phyloP scores from a whole-genome alignment of 2,888 invertebrate genomes.

The Tryphoninae sp. region DNA sequence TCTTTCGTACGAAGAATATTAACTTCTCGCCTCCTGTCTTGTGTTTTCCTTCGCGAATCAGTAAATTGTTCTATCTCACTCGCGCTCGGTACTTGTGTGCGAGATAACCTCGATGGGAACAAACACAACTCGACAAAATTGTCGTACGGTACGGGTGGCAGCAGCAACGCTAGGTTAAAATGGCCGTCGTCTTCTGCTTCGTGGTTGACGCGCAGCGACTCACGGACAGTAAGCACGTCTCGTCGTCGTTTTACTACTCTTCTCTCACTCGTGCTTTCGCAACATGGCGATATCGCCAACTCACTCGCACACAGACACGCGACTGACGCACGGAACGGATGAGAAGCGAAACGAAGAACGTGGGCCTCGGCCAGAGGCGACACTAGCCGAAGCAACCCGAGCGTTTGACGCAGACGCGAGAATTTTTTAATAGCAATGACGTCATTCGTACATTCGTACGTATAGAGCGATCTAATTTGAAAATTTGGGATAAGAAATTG shows the following conservation, averaged over 20 bases:
- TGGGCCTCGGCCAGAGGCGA: not conserved
- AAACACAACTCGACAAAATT: not conserved
- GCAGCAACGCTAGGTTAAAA: not conserved
- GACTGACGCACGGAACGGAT: not conserved
- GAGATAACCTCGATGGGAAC: not conserved
- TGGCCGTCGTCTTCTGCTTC: slow-evolving; percentile 8
- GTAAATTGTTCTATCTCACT: not conserved
- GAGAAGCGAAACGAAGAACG: not conserved
- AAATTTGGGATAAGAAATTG: not conserved
- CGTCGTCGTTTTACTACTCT: not conserved
- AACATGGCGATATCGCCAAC: not conserved
- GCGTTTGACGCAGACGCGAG: not conserved
- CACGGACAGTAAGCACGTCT: not conserved
- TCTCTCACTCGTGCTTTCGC: not conserved
- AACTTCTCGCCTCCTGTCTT: not conserved
- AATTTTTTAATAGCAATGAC: not conserved
- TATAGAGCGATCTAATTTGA: not conserved
- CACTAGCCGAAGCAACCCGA: not conserved
- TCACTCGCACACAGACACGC: not conserved
- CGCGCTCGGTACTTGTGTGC: not conserved
- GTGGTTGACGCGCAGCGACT: not conserved
- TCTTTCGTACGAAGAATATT: too few species aligned
- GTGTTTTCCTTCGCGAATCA: not conserved
- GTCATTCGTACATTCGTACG: too few species aligned
- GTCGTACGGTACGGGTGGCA: not conserved